Base-by-base conservation (phyloP, 2,888 invertebrate genomes). In the Nematopogon swammerdamellus region DNA sequence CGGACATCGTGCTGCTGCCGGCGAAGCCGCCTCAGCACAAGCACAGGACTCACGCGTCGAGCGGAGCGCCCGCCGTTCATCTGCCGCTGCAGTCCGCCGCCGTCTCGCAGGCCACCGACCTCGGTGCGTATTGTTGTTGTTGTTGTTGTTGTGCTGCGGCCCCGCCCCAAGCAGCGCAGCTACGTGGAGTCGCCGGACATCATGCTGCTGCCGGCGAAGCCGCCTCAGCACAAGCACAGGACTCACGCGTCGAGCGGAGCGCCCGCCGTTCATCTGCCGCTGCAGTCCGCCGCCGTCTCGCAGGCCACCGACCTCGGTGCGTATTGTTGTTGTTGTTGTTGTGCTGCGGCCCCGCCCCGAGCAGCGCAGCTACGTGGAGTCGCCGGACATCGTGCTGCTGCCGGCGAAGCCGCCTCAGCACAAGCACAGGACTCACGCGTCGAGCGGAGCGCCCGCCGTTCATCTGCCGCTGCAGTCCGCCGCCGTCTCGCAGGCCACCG, bases 151-250 rank as follows among this genome's bases (percentile, higher is more conserved):
- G 91, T 92, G 60, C 73, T 93, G 53, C 84, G 93, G 54, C 93
- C 93, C 4, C 84, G 93, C 50, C 89, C 89, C 4, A 93, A 92
- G 63, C 86, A 85, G 51, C 86, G 92, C 60, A 92, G 91, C 60
- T 93, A 93, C 68, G 92, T 91, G 0, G 93, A 93, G 68, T 88
- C 88, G 62, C 92, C 89, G 1, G 94, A 89, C 54, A 85, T 85
- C 55, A 85, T 85, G 20, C 58, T 85, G 49, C 57, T 85, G 57
- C 85, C 85, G 1, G 83, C 85, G 0, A 83, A 84, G 52, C 80
- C 80, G 0, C 80, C 80, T 1, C 72, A 74, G 44, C 63, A 76
- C 18, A 77, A 77, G 53, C 73, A 67, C 4, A 6, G 10, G 16
- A 43, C 6, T n/a, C 44, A 18, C 8, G 3, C 8, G 18, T 5